Evolutionary conservation across 2,888 invertebrate species (phyloP), one percentile per base, ranked within the genome.

Genomic region (Silvanus unidentatus): DNA sequence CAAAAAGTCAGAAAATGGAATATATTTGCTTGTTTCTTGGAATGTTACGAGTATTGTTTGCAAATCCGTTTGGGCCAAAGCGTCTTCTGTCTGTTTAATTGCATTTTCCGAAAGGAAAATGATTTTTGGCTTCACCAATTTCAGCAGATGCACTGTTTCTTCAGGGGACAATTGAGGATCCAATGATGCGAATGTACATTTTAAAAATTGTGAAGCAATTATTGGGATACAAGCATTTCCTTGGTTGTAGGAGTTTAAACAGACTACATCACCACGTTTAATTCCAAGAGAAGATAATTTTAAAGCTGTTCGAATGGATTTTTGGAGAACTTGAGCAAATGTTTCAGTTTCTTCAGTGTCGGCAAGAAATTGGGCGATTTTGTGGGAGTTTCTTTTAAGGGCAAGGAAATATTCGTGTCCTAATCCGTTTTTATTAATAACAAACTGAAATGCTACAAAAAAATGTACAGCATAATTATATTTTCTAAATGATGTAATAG

Each of bases 151-250:
- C 2, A 42, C 28, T 1, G 48, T 43, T 27, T 65, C 64, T 2
- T 45, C 13, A 1, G 42, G 36, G 0, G 60, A 55, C 16, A 66
- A 45, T 0, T 49, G 50, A 1, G 64, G 62, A 46, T 69, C 65
- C 35, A 63, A 50, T 9, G 63, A 49, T 8, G 60, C 53, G 1
- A 61, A 39, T 13, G 53, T 59, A 1, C 58, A 63, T 2, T 77
- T 77, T 12, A 75, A 61, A 50, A 69, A 75, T 2, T 75, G 52
- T 0, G 72, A 68, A 1, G 76, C 76, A 32, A 77, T 71, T 41
- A 73, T 68, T 0, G 77, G 75, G 28, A 76, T 64, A n/a, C 39
- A 42, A 34, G 44, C 47, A 39, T 50, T 41, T 37, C 45, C 42
- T 8, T 48, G 49, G 28, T 52, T 52, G 12, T 42, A 15, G 1